phyloP scores from a whole-genome alignment of 2,113 vertebrate species.

The Athene cunicularia region DNA sequence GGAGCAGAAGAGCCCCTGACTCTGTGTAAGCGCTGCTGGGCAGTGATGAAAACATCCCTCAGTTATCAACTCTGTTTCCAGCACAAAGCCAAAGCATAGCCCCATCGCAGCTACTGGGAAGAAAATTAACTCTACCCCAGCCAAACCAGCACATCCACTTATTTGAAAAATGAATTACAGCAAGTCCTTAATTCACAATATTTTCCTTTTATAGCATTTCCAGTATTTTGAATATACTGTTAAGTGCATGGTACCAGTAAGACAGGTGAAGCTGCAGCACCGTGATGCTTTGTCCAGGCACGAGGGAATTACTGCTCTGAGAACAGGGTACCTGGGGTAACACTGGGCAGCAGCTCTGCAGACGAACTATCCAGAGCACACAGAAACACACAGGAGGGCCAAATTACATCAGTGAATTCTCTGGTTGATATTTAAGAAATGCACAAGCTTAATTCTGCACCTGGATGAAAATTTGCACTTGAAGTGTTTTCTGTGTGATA shows the following conservation, averaged over 20 bases:
- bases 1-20: too few relatives aligned
- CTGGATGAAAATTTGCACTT: not conserved
- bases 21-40: too few relatives aligned
- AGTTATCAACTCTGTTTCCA: too few relatives aligned
- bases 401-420: not conserved
- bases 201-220: not conserved
- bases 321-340: too few relatives aligned
- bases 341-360: not conserved
- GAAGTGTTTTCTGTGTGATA: not conserved
- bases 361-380: not conserved
- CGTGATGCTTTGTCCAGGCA: accelerated
- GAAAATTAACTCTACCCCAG: too few relatives aligned
- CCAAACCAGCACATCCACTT: too few relatives aligned
- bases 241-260: accelerated
- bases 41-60: too few relatives aligned
- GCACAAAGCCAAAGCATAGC: too few relatives aligned
- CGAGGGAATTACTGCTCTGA: not conserved
- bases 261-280: not conserved
- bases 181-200: not conserved
- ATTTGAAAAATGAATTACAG: accelerated
- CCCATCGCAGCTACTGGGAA: too few relatives aligned
- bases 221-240: not conserved
- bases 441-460: not conserved
- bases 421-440: not conserved
- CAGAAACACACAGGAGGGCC: not conserved